Base-by-base conservation (phyloP, 1,140 invertebrate species). In the Aleiodes sp. region DNA sequence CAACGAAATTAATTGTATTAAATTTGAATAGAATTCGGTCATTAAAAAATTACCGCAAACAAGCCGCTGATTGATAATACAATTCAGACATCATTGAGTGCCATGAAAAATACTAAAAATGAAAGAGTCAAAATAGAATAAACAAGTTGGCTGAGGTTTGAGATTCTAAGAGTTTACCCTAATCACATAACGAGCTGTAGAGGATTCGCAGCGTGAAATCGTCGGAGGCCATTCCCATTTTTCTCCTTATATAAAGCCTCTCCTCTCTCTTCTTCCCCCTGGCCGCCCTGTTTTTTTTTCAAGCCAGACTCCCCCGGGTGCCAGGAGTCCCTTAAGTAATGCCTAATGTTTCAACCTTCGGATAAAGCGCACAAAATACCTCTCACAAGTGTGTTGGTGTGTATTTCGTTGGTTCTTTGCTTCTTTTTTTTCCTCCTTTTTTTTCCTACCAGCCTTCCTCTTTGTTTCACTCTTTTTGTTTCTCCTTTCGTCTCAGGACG, bases 121-220 rank as follows among this genome's bases (percentile, higher is more conserved):
- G 26, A 52, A n/a, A 52, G 26, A 52, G 66, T 68, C 66, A 62
- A 62, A 62, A 14, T 28, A 29, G 61, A 62, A 68, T 62, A 46
- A 68, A 68, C 61, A 59, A 61, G 35, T 39, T 37, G 43, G 46
- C 26, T 16, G 46, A 52, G 46, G 46, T 24, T n/a, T n/a, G n/a
- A 9, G 26, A 52, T 52, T 24, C 19, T 52, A 69, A 69, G 46
- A 69, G 43, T 70, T n/a, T n/a, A n/a, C 52, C 70, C 71, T 72
- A 65, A 73, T 73, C 70, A 70, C 67, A 74, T 74, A 81, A 81
- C 78, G 75, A 80, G 75, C 72, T 76, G 74, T 77, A 75, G 73
- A 78, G 77, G 77, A 81, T 81, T 81, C 80, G 76, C 80, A 79
- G 79, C 80, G 76, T 79, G 78, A 81, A 81, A 80, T 81, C 78